phyloP scores from a whole-genome alignment of 1,140 invertebrate genomes.

The Bactericera cockerelli region DNA sequence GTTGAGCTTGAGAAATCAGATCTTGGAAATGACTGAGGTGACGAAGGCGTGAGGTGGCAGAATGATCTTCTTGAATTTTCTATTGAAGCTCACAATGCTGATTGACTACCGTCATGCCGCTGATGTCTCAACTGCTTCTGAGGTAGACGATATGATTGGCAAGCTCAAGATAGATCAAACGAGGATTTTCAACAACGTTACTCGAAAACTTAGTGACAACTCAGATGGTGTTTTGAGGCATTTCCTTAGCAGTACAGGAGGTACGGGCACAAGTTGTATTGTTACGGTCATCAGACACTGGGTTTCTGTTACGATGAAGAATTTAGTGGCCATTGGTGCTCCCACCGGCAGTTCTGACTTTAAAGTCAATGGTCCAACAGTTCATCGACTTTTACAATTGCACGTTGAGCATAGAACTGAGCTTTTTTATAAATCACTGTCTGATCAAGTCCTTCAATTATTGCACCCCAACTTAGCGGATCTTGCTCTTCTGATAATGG shows the following conservation, averaged over 20 bases:
- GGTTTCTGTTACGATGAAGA: conserved; percentile 17
- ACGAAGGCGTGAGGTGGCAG: background rate
- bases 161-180: background rate
- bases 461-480: conserved; percentile 20
- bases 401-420: conserved; percentile 22
- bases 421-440: conserved; percentile 19
- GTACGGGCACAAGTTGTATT: conserved; percentile 23
- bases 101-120: background rate
- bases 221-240: conserved; percentile 7
- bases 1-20: background rate
- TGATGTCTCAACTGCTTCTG: background rate
- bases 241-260: conserved; percentile 17
- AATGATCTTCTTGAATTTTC: conserved; percentile 1
- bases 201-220: background rate
- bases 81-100: conserved; percentile 10
- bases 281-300: conserved; percentile 18
- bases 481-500: conserved; percentile 25
- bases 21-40: background rate
- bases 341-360: conserved; percentile 24
- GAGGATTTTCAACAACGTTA: background rate
- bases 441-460: conserved; percentile 21
- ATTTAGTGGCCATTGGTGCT: conserved; percentile 22
- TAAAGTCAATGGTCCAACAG: conserved; percentile 23
- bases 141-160: background rate
- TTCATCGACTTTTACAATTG: conserved; percentile 20